These are phyloP conservation scores for Andinoacara biseriatus DNA, from an alignment of 2,113 vertebrate genomes.

Conservation along the genomic window DNA sequence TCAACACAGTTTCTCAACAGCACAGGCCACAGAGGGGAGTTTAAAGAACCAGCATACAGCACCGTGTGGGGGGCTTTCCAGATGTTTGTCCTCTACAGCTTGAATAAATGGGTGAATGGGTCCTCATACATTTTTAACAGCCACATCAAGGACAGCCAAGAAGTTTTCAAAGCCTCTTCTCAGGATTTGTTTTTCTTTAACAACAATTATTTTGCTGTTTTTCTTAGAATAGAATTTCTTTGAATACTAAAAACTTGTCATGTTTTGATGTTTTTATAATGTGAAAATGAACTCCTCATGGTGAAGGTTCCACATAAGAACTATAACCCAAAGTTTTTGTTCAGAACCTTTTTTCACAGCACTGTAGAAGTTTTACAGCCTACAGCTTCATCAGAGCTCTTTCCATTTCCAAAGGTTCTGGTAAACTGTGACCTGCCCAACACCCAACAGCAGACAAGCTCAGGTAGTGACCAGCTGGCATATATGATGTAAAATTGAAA, in stretches of 20 bases:
- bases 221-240: not conserved
- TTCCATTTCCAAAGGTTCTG: not conserved
- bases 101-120: not conserved
- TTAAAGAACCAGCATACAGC: not conserved
- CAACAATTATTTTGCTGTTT: not conserved
- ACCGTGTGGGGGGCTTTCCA: constrained; percentile 15
- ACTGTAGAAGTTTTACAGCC: not conserved
- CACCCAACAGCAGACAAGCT: not conserved
- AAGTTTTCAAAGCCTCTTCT: not conserved
- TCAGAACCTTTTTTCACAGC: not conserved
- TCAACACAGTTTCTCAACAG: constrained; percentile 21
- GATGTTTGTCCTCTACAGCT: constrained; percentile 18
- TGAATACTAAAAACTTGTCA: not conserved
- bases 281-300: not conserved
- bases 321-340: not conserved
- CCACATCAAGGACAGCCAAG: not conserved
- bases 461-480: too few species aligned
- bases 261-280: not conserved
- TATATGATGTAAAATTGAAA: too few species aligned
- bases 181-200: not conserved
- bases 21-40: not conserved
- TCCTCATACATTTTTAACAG: not conserved
- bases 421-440: not conserved
- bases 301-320: not conserved
- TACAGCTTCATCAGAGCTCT: too few species aligned